Evolutionary conservation across 2,113 vertebrate genomes (phyloP).

Genomic region (Sorex fumeus): DNA sequence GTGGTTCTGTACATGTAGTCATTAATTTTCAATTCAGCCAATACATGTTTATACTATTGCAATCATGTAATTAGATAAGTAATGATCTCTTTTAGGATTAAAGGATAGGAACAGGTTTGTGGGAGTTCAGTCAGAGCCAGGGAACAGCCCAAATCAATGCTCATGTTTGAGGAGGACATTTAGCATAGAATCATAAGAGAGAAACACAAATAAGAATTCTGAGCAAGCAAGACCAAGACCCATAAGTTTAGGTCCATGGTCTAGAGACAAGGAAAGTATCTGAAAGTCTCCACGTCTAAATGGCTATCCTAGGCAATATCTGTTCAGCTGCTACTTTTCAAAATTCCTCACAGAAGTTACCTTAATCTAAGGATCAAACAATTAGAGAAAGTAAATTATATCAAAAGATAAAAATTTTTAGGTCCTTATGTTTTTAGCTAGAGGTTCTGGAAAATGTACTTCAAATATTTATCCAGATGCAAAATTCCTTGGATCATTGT

Average conservation of each 20-base stretch:
- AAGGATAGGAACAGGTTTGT: not conserved
- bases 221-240: not conserved
- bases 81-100: slow-evolving; percentile 30
- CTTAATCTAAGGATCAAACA: not conserved
- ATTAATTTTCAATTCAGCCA: slow-evolving; percentile 36
- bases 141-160: not conserved
- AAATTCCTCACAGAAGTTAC: not conserved
- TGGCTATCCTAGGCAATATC: not conserved
- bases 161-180: not conserved
- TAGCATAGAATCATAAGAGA: not conserved
- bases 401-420: not conserved
- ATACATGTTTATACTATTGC: not conserved
- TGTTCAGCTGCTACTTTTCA: not conserved
- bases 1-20: not conserved
- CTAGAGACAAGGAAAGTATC: not conserved
- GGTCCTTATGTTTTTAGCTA: not conserved
- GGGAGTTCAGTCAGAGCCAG: not conserved
- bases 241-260: not conserved
- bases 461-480: slow-evolving; percentile 68
- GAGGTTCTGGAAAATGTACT: slow-evolving; percentile 43
- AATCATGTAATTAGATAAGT: not conserved
- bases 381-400: not conserved
- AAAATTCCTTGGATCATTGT: slow-evolving; percentile 41
- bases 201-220: not conserved
- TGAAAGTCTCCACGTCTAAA: not conserved